Percentiles rank a stretch among this genome's conserved stretches.
Evolutionary conservation across 2,113 vertebrate genomes (phyloP).

Genomic region (Sitta europaea): DNA sequence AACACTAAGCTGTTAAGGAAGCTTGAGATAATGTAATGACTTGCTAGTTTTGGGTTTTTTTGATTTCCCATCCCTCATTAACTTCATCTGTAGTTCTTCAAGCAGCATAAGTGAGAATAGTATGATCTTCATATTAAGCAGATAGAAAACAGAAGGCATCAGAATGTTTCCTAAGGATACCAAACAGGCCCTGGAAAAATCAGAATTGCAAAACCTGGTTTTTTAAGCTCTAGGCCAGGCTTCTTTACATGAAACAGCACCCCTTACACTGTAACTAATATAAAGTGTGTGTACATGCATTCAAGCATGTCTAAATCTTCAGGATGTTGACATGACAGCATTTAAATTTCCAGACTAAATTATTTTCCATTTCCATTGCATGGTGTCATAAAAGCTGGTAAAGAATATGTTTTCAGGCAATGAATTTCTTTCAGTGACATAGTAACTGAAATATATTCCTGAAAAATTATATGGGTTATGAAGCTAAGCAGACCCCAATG

Average conservation of each 20-base stretch:
- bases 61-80: neutral
- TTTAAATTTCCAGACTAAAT: conserved; percentile 12
- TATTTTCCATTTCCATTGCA: neutral
- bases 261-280: neutral
- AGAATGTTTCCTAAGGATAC: neutral
- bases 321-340: neutral
- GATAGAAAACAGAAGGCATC: conserved; percentile 22
- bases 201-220: neutral
- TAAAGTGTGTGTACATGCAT: neutral
- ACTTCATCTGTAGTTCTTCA: neutral
- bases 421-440: neutral
- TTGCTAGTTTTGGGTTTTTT: neutral
- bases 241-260: neutral
- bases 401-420: neutral
- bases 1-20: neutral
- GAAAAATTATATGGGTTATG: neutral
- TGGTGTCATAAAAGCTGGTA: neutral
- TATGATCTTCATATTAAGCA: neutral
- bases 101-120: neutral
- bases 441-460: neutral
- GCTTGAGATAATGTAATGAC: neutral
- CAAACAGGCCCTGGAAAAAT: conserved; percentile 7
- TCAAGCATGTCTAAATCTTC: neutral
- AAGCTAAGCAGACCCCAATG: neutral
- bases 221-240: neutral